A percentile compares a stretch with the other conserved stretches of the same genome.
These are phyloP conservation scores for Exocentrus adspersus DNA, from an alignment of 2,888 invertebrate species.

Conservation along the genomic window DNA sequence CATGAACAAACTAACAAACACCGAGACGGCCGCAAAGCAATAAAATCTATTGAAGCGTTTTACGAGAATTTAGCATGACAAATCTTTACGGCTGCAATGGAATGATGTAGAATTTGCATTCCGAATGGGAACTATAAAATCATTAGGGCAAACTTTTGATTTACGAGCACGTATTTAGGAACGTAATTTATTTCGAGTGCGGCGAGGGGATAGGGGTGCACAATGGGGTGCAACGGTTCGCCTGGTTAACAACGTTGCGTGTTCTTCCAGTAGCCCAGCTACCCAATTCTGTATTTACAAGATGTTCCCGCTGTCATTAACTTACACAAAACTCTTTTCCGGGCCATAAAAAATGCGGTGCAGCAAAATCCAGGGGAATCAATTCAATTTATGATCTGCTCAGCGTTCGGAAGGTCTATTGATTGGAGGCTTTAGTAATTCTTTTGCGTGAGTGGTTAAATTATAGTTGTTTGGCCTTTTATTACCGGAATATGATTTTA, in stretches of 20 bases:
- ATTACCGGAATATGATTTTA: slow-evolving; percentile 5
- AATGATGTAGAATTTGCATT: slow-evolving; percentile 38
- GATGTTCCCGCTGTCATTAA: slow-evolving; percentile 31
- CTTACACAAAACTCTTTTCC: slow-evolving; percentile 10
- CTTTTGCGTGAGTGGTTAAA: not conserved
- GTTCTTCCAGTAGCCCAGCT: slow-evolving; percentile 18
- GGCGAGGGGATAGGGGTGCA: slow-evolving; percentile 39
- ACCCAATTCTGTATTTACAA: slow-evolving; percentile 33
- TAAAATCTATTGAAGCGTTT: slow-evolving; percentile 45
- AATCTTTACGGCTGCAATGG: slow-evolving; percentile 35
- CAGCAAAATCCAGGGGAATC: slow-evolving; percentile 10
- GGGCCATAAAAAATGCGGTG: slow-evolving; percentile 7
- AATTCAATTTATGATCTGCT: not conserved
- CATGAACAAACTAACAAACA: not conserved
- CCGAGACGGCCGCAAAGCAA: slow-evolving; percentile 38
- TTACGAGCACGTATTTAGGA: slow-evolving; percentile 39
- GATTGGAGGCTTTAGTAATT: slow-evolving; percentile 10
- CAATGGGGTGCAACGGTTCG: slow-evolving; percentile 42
- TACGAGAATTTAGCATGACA: slow-evolving; percentile 44
- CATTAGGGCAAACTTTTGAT: slow-evolving; percentile 43
- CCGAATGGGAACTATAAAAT: slow-evolving; percentile 42
- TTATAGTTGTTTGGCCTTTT: slow-evolving; percentile 5
- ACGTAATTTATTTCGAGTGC: slow-evolving; percentile 43
- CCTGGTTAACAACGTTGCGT: slow-evolving; percentile 30
- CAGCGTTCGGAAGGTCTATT: slow-evolving; percentile 10